Evolutionary conservation across 2,888 invertebrate genomes (phyloP).

Genomic region (Papilio gigon): DNA sequence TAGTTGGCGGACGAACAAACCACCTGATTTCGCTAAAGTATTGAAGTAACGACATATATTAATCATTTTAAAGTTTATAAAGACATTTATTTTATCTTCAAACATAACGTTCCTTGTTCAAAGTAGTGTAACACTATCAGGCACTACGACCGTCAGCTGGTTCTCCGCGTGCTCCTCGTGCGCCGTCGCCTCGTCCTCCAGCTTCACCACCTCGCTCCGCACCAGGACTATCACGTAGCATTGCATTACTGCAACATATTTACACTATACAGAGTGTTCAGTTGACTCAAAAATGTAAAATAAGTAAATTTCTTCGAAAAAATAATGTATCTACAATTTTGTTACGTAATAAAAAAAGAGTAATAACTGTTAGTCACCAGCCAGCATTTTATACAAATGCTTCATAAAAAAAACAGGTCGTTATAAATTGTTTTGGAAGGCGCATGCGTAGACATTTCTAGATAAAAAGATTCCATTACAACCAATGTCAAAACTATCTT

Average conservation of each 20-base stretch:
- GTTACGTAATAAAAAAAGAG: too few species aligned
- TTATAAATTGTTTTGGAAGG: too few species aligned
- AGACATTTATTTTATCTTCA: background rate
- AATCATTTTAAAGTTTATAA: background rate
- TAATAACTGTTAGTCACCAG: too few species aligned
- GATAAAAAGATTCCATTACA: background rate
- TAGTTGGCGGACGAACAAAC: background rate
- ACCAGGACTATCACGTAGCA: constrained; percentile 73
- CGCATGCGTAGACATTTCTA: too few species aligned
- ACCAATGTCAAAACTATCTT: background rate
- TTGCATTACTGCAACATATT: constrained; percentile 64
- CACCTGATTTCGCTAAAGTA: background rate
- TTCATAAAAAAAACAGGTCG: too few species aligned
- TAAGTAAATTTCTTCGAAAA: constrained; percentile 8
- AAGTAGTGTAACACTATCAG: constrained; percentile 61
- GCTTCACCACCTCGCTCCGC: constrained; percentile 68
- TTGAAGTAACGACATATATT: background rate
- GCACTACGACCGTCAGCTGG: constrained; percentile 55
- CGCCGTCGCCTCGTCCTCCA: constrained; percentile 55
- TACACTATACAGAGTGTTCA: too few species aligned
- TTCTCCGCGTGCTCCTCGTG: constrained; percentile 41
- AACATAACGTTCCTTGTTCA: constrained; percentile 17
- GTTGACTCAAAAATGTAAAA: constrained; percentile 30
- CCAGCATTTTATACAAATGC: too few species aligned
- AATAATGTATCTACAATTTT: too few species aligned